phyloP scores from a whole-genome alignment of 2,113 vertebrate genomes.

The Callaeas wilsoni region DNA sequence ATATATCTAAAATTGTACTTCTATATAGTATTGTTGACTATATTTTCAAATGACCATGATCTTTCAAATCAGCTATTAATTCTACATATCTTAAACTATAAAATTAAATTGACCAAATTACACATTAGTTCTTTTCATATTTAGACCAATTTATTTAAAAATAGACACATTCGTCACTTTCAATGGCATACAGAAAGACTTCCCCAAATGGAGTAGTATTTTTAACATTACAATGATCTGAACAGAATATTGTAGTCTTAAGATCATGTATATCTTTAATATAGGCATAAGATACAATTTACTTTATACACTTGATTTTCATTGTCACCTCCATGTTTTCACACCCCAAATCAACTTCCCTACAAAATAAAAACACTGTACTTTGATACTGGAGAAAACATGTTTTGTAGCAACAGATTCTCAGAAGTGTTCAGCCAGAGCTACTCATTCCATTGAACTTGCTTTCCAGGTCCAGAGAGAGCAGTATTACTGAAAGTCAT shows the following conservation, averaged over 20 bases:
- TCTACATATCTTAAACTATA: neutral
- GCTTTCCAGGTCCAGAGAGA: neutral
- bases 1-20: neutral
- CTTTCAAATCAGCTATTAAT: neutral
- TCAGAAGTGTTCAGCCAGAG: neutral
- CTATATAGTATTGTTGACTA: neutral
- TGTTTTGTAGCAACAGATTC: neutral
- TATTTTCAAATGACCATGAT: neutral
- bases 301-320: conserved; percentile 7
- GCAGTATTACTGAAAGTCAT: neutral
- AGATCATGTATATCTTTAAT: neutral
- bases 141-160: neutral
- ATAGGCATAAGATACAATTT: neutral
- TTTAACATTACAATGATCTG: neutral
- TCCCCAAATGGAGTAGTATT: neutral
- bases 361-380: conserved; percentile 4
- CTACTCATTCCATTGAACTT: neutral
- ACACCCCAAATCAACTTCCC: neutral
- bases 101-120: neutral
- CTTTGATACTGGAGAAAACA: neutral
- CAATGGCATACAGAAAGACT: neutral
- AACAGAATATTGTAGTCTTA: neutral
- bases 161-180: neutral
- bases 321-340: conserved; percentile 26
- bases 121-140: neutral